phyloP scores from a whole-genome alignment of 2,888 invertebrate species.

The Iselma pallidipennis region DNA sequence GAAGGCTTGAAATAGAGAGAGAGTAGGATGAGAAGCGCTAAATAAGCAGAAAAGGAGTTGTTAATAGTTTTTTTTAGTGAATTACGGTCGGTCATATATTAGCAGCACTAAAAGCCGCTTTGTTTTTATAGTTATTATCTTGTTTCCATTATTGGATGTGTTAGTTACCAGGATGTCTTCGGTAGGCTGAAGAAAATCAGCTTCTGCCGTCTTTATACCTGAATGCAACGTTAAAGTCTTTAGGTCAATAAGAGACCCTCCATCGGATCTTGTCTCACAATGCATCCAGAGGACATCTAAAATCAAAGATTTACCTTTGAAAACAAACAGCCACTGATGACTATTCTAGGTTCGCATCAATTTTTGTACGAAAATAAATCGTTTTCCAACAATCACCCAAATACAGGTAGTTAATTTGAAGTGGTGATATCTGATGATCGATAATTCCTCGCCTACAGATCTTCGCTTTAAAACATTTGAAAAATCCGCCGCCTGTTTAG shows the following conservation, averaged over 20 bases:
- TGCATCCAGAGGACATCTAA: not conserved
- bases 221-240: conserved; percentile 14
- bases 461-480: conserved; percentile 4
- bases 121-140: conserved; percentile 51
- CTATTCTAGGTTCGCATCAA: not conserved
- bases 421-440: not conserved
- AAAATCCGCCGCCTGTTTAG: conserved; percentile 16
- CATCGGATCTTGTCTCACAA: conserved; percentile 11
- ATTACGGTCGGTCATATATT: conserved; percentile 44
- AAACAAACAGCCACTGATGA: not conserved
- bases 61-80: conserved; percentile 45
- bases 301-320: not conserved
- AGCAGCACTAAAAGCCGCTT: conserved; percentile 47
- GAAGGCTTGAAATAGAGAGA: conserved; percentile 8
- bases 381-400: not conserved
- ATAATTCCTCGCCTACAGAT: not conserved
- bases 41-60: conserved; percentile 46
- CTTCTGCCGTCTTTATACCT: conserved; percentile 30
- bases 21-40: conserved; percentile 35
- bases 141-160: conserved; percentile 50
- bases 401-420: not conserved
- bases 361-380: too few relatives aligned
- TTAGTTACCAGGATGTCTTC: conserved; percentile 43
- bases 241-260: conserved; percentile 9
- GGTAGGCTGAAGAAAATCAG: conserved; percentile 33